Percentiles rank a stretch among this genome's conserved stretches.
phyloP scores from a whole-genome alignment of 2,113 vertebrate species.

The Vidua chalybeata region DNA sequence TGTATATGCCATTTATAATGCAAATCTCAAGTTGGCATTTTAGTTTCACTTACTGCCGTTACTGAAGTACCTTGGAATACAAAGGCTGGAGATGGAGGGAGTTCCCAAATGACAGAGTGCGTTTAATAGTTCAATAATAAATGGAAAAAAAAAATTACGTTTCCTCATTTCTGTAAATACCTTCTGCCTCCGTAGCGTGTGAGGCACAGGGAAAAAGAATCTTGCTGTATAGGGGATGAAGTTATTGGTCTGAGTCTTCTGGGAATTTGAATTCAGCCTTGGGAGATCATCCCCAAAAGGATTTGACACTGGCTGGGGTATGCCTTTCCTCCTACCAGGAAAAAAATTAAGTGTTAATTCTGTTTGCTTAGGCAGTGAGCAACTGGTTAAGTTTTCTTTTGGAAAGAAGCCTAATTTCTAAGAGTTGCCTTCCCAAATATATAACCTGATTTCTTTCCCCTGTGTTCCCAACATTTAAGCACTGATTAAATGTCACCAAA shows the following conservation, averaged over 20 bases:
- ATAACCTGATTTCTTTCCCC: slow-evolving; percentile 60
- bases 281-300: background rate
- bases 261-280: background rate
- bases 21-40: slow-evolving; percentile 79
- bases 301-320: background rate
- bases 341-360: background rate
- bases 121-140: slow-evolving; percentile 77
- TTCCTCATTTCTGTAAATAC: slow-evolving; percentile 61
- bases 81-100: slow-evolving; percentile 55
- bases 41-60: slow-evolving; percentile 63
- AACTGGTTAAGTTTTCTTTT: slow-evolving; percentile 43
- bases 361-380: background rate
- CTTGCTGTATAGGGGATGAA: background rate
- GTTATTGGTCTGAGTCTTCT: background rate
- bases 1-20: slow-evolving; percentile 81
- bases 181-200: background rate
- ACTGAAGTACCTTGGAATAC: slow-evolving; percentile 75
- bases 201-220: background rate
- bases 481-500: slow-evolving; percentile 68
- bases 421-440: slow-evolving; percentile 48
- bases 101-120: slow-evolving; percentile 65
- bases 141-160: background rate
- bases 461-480: slow-evolving; percentile 55
- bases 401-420: slow-evolving; percentile 55
- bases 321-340: background rate